phyloP scores from a whole-genome alignment of 2,797 vertebrate genomes.

The Gadopsis bispinosus region DNA sequence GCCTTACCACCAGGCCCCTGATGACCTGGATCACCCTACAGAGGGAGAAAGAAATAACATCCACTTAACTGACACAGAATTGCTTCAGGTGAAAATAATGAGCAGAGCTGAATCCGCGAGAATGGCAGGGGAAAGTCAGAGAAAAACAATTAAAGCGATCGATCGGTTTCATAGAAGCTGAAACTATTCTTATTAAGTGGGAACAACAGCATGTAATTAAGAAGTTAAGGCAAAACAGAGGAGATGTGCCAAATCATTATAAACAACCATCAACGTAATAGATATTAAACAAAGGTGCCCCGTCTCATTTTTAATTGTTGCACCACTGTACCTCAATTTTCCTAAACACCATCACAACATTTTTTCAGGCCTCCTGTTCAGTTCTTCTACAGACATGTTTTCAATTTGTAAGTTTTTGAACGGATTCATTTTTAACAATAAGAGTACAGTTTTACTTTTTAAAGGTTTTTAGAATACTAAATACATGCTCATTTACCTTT shows the following conservation, averaged over 20 bases:
- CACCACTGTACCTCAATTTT: background rate
- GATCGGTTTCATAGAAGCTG: constrained; percentile 36
- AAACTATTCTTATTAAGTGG: constrained; percentile 23
- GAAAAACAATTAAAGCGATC: constrained; percentile 29
- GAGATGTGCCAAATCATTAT: constrained; percentile 8
- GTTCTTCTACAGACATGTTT: background rate
- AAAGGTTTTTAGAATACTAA: background rate
- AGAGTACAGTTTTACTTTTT: background rate
- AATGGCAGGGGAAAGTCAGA: background rate
- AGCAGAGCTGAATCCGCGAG: constrained; percentile 6
- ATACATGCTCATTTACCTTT: constrained; percentile 87
- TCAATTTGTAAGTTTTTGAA: constrained; percentile 7
- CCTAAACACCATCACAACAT: background rate
- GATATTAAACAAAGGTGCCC: constrained; percentile 12
- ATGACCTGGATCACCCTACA: constrained; percentile 95
- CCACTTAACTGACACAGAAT: constrained; percentile 13
- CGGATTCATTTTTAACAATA: constrained; percentile 4
- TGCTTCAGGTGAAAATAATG: constrained; percentile 32
- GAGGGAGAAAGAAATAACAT: constrained; percentile 18
- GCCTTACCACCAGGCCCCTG: constrained; percentile 91
- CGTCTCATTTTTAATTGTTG: background rate
- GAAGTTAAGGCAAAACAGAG: constrained; percentile 12
- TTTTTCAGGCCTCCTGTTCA: background rate
- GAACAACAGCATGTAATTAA: constrained; percentile 39
- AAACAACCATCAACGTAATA: constrained; percentile 8